Conservation (phyloP, 2,797 vertebrate genomes). For the Anabas testudineus region DNA sequence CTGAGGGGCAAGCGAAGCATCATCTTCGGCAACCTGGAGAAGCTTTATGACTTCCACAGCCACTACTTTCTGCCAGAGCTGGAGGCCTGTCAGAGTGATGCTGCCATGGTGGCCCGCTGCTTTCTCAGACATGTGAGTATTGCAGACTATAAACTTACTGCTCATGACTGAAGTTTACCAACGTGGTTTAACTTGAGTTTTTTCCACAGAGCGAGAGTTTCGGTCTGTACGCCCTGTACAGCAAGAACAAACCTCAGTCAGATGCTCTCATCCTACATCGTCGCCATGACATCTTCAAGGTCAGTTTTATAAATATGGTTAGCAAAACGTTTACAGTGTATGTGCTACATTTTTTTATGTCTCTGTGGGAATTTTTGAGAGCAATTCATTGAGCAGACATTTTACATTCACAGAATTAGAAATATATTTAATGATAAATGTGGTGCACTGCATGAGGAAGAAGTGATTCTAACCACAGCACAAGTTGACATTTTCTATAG, state of each 20-base stretch:
- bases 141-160: background rate
- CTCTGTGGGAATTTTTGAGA: too few relatives aligned
- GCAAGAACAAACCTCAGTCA: slow-evolving; percentile 89
- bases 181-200: background rate
- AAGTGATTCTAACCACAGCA: too few relatives aligned
- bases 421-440: too few relatives aligned
- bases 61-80: slow-evolving; percentile 86
- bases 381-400: too few relatives aligned
- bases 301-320: slow-evolving; percentile 32
- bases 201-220: slow-evolving; percentile 83
- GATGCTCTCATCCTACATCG: slow-evolving; percentile 84
- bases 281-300: slow-evolving; percentile 87
- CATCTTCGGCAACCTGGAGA: slow-evolving; percentile 88
- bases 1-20: slow-evolving; percentile 85
- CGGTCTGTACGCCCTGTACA: slow-evolving; percentile 88
- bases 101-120: slow-evolving; percentile 81
- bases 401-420: too few relatives aligned
- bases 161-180: background rate
- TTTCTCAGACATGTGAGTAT: slow-evolving; percentile 86
- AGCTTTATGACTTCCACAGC: slow-evolving; percentile 85
- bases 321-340: too few relatives aligned
- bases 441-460: too few relatives aligned
- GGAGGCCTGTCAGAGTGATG: slow-evolving; percentile 81
- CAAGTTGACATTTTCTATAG: too few relatives aligned
- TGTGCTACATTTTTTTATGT: too few relatives aligned